Conservation (phyloP, 1,140 invertebrate species). For the Drosophila miranda region DNA sequence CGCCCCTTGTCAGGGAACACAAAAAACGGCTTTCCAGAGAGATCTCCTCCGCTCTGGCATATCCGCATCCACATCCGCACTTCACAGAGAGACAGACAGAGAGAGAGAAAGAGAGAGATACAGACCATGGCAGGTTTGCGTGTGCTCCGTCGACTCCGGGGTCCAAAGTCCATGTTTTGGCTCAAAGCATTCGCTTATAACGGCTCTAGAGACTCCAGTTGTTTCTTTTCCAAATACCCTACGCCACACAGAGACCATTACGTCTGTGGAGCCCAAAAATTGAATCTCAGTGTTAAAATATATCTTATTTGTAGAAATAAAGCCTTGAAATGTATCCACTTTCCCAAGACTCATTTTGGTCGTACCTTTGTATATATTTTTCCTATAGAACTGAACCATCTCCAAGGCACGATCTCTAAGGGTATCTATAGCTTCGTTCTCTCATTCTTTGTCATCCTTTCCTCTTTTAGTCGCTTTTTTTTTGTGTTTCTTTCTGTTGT, state of each 20-base stretch:
- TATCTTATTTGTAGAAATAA: no score
- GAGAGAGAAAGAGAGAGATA: constrained; percentile 4
- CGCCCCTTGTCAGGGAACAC: not conserved
- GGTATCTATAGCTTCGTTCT: no score
- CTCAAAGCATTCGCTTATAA: constrained; percentile 52
- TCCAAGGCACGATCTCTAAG: no score
- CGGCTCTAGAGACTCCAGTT: constrained; percentile 17
- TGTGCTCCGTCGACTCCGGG: constrained; percentile 11
- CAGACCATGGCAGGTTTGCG: constrained; percentile 51
- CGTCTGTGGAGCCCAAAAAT: no score
- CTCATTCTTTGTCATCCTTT: no score
- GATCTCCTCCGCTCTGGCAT: constrained; percentile 19
- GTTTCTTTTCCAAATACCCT: constrained; percentile 12
- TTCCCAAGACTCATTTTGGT: no score
- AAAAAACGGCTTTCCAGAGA: constrained; percentile 5
- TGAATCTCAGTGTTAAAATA: no score
- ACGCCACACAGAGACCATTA: not conserved
- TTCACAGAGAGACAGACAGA: constrained; percentile 1
- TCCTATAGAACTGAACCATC: no score
- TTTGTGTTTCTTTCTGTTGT: no score
- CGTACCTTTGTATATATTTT: no score
- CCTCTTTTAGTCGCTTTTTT: no score
- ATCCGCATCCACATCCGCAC: constrained; percentile 35
- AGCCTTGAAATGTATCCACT: no score
- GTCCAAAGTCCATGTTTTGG: constrained; percentile 52